Base-by-base conservation (phyloP, 1,140 invertebrate genomes). In the Dreissena polymorpha region DNA sequence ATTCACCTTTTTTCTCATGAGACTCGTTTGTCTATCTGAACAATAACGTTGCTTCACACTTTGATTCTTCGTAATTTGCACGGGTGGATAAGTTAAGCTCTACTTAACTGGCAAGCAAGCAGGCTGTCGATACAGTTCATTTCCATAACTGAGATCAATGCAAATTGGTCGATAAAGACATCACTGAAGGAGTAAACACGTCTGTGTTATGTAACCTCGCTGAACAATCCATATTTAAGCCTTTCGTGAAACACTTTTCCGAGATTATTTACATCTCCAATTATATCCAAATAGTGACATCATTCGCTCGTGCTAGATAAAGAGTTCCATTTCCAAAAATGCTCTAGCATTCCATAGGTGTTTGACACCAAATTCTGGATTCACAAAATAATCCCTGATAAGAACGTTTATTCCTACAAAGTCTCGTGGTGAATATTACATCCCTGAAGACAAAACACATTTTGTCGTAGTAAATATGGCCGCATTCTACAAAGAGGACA, bases 371-470 rank as follows among this genome's bases (percentile, higher is more conserved):
- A 23, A n/a, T 65, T n/a, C 27, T 69, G 79, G 25, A 72, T 55
- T 14, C 25, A 67, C 50, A 53, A 29, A n/a, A 14, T 51, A 67
- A 74, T 82, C 70, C 79, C 79, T 82, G 79, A 82, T 73, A 64
- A 72, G 27, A 60, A 73, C 51, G 10, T 16, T 0, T 73, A 55
- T 69, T 65, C 18, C 65, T 55, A 57, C 39, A 16, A 50, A 27
- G n/a, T 67, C 64, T 55, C 69, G 53, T 82, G 70, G 25, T 64
- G n/a, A n/a, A n/a, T 57, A 63, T 51, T 21, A 12, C 39, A 39
- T 82, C 79, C 79, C 79, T 82, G 79, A 82, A 74, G 65, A 12
- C 64, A 68, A 14, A 51, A 51, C 50, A 16, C n/a, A 55, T 39
- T 74, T 16, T 68, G 16, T 25, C 10, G 25, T 12, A 50, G 49